Evolutionary conservation across 1,140 invertebrate genomes (phyloP).

Genomic region (Goniozus legneri): DNA sequence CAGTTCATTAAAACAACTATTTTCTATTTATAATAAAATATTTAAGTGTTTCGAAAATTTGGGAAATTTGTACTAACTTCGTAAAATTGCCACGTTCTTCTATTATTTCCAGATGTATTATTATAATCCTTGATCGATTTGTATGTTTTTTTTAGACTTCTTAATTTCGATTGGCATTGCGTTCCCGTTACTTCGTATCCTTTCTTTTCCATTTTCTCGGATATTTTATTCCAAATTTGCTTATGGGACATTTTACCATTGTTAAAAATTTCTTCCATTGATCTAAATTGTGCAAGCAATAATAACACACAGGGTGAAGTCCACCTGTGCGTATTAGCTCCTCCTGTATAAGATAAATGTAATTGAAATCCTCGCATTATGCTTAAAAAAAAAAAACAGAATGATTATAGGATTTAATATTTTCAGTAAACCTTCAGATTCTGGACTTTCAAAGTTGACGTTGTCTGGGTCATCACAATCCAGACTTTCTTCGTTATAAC

Average conservation of each 20-base stretch:
- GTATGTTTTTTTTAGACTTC: conserved; percentile 14
- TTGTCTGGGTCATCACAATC: neutral
- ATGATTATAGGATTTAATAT: neutral
- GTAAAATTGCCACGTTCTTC: conserved; percentile 2
- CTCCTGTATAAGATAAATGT: neutral
- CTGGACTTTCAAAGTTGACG: neutral
- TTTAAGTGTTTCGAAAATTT: neutral
- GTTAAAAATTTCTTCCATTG: neutral
- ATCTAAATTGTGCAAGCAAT: neutral
- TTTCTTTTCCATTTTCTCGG: neutral
- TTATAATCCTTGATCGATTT: conserved; percentile 14
- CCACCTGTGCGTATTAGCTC: neutral
- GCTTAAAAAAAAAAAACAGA: neutral
- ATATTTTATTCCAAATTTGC: neutral
- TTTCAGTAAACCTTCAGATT: neutral
- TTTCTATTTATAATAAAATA: neutral
- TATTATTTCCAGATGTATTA: conserved; percentile 10
- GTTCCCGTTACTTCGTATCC: neutral
- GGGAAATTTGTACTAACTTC: conserved; percentile 2
- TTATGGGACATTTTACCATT: neutral
- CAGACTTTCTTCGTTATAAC: neutral
- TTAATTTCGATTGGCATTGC: conserved; percentile 12
- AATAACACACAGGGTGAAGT: neutral
- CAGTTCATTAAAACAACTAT: conserved; percentile 2
- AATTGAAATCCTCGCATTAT: neutral